phyloP scores from a whole-genome alignment of 2,797 vertebrate species.

The Microhierax caerulescens region DNA sequence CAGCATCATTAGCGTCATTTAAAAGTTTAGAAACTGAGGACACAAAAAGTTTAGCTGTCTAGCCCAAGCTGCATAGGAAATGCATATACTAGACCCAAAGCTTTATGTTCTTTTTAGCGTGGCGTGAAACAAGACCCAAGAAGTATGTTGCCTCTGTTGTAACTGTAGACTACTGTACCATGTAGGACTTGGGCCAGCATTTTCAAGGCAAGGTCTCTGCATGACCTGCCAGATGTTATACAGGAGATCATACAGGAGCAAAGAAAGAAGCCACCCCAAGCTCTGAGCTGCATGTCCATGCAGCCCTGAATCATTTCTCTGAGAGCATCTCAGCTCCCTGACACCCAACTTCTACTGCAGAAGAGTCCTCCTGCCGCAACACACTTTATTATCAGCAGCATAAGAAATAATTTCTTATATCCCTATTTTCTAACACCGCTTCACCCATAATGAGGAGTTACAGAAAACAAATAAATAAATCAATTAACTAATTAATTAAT shows the following conservation, averaged over 20 bases:
- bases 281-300: rapidly evolving
- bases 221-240: background rate
- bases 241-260: background rate
- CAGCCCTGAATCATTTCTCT: background rate
- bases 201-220: background rate
- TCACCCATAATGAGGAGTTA: background rate
- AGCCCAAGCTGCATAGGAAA: background rate
- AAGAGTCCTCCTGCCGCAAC: background rate
- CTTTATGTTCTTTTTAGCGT: background rate
- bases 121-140: background rate
- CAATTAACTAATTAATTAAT: background rate
- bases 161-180: background rate
- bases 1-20: background rate
- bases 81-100: background rate
- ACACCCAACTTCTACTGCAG: background rate
- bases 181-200: background rate
- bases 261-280: background rate
- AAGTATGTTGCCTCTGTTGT: background rate
- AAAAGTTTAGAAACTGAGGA: background rate
- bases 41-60: background rate
- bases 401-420: background rate
- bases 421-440: background rate
- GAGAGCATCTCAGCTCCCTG: background rate
- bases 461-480: background rate
- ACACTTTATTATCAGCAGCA: background rate